Evolutionary conservation across 2,113 vertebrate species (phyloP).

Genomic region (Xiphophorus maculatus): DNA sequence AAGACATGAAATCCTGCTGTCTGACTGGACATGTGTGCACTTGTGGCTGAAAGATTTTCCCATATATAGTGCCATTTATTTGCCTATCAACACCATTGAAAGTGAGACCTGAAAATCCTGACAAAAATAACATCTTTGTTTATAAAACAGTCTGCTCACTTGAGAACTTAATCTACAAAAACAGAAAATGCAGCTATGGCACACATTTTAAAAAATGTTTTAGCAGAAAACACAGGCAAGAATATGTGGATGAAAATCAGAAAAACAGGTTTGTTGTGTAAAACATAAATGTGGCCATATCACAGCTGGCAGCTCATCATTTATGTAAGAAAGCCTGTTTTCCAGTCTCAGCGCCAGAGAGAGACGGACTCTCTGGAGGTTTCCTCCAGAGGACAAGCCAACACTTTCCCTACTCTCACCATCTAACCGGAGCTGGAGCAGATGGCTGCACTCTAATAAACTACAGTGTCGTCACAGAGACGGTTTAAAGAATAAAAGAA

Average conservation of each 20-base stretch:
- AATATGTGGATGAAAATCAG: constrained; percentile 26
- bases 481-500: constrained; percentile 7
- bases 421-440: constrained; percentile 59
- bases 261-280: constrained; percentile 58
- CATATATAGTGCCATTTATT: neutral
- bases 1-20: no score
- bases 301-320: constrained; percentile 71
- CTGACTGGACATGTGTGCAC: no score
- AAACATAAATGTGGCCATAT: constrained; percentile 66
- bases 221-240: neutral
- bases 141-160: neutral
- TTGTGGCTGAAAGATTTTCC: no score
- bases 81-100: neutral
- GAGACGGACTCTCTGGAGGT: constrained; percentile 45
- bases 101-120: no score
- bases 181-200: neutral
- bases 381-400: constrained; percentile 35
- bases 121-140: neutral
- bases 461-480: constrained; percentile 16
- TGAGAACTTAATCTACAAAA: neutral
- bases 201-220: neutral
- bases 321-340: constrained; percentile 67
- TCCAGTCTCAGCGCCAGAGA: constrained; percentile 50
- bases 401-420: constrained; percentile 42
- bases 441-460: constrained; percentile 54